Evolutionary conservation across 2,888 invertebrate species (phyloP).

Genomic region (Caprella mutica): DNA sequence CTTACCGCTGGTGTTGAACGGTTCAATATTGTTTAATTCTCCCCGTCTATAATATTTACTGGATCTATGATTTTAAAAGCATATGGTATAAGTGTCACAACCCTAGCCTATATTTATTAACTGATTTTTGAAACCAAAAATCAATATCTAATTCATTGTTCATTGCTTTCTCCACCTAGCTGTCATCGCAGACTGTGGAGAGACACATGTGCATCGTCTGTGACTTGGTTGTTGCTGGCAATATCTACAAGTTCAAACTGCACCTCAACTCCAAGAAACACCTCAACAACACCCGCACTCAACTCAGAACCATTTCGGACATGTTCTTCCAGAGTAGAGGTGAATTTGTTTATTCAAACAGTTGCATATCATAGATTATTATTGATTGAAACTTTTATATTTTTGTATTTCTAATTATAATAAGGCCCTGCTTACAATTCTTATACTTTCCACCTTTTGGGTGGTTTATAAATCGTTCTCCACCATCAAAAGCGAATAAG

Average conservation of each 20-base stretch:
- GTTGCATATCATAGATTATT: neutral
- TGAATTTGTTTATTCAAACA: neutral
- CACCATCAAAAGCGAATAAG: too few relatives aligned
- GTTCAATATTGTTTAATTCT: too few relatives aligned
- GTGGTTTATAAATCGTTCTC: too few relatives aligned
- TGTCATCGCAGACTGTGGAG: neutral
- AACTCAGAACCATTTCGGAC: neutral
- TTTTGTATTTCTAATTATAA: too few relatives aligned
- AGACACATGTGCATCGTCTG: neutral
- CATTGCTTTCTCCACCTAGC: neutral
- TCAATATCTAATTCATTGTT: neutral
- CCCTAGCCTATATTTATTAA: neutral
- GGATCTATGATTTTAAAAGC: too few relatives aligned
- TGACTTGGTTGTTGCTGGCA: neutral
- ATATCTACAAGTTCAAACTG: neutral
- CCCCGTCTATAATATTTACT: too few relatives aligned
- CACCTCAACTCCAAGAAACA: neutral
- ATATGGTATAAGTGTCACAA: too few relatives aligned
- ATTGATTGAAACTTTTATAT: neutral
- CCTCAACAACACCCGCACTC: slow-evolving; percentile 1
- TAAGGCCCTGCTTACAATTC: too few relatives aligned
- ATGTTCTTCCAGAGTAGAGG: neutral
- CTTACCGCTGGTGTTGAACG: too few relatives aligned
- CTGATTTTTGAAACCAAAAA: neutral
- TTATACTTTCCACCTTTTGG: too few relatives aligned